Percentiles rank a stretch among this genome's conserved stretches.
These are phyloP conservation scores for Chloroceryle inda DNA, from an alignment of 2,797 vertebrate genomes.

Conservation along the genomic window DNA sequence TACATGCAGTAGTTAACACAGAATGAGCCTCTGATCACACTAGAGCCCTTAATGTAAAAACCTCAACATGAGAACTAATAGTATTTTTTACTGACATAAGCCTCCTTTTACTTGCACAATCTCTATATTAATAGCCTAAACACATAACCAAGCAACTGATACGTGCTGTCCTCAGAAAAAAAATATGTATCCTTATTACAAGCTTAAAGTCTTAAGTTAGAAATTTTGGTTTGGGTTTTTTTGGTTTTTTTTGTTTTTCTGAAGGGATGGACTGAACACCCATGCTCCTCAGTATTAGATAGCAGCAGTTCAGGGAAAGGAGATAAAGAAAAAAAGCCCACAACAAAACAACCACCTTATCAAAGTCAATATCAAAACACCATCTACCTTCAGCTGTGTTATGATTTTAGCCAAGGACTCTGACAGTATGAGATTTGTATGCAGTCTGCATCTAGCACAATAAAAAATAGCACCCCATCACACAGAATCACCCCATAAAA, in stretches of 20 bases:
- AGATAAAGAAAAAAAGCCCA: background rate
- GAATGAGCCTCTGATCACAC: background rate
- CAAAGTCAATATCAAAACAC: background rate
- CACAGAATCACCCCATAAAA: background rate
- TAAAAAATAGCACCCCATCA: background rate
- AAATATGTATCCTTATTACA: background rate
- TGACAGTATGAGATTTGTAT: background rate
- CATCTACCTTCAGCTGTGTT: background rate
- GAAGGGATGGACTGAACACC: background rate
- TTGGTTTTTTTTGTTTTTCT: background rate
- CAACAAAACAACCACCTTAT: too few relatives aligned
- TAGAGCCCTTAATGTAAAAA: background rate
- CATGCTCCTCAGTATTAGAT: background rate
- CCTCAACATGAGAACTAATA: background rate
- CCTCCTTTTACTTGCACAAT: background rate
- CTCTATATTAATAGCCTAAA: background rate
- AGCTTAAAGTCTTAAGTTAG: background rate
- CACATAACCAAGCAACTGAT: background rate
- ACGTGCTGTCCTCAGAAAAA: rapidly evolving
- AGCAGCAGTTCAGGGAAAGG: background rate
- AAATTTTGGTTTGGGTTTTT: too few relatives aligned
- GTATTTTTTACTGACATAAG: background rate
- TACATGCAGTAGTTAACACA: background rate
- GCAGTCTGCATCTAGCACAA: background rate
- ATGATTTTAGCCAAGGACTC: background rate